Evolutionary conservation across 2,888 invertebrate species (phyloP), one percentile per base, ranked within the genome.

Genomic region (Tetropium fuscum): DNA sequence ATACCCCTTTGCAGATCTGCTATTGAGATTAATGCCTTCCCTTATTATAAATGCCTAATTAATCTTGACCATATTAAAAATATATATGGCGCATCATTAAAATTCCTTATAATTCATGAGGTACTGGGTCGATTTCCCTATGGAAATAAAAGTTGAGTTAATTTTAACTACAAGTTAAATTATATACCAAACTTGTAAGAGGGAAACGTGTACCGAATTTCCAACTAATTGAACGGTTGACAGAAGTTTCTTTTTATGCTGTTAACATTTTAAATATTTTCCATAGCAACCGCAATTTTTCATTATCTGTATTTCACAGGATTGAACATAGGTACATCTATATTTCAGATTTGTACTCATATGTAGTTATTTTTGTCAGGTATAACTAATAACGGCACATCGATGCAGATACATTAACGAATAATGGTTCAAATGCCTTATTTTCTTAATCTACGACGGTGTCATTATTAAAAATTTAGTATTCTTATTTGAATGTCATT

Each of bases 111-210:
- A 34, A 13, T 34, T 34, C 34, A 34, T 11, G 13, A 34, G 13
- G 34, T 11, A 13, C 34, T 34, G 15, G 2, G 34, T 34, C 34
- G 13, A 34, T 40, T 19, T 45, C 45, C 45, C 45, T 16, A 18
- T 18, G 30, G 45, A 45, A 18, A 18, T 19, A n/a, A 19, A 16
- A 45, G 45, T 18, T 10, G 30, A 45, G 32, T 45, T 45, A 27
- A 30, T 45, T 45, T 45, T 45, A 45, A 45, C 30, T 25, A 32
- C 30, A 16, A 45, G 45, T 30, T 45, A 45, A 27, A 45, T 45
- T 45, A 45, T 45, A 45, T 32, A 45, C 18, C 30, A 16, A 45
- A 45, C 18, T 45, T 45, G 45, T 25, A 2, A 30, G 16, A n/a
- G 30, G 18, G 18, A 5, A 20, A 18, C 45, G 30, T 30, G 45